phyloP scores from a whole-genome alignment of 23 tunicate species.

The Ascidia mentula region DNA sequence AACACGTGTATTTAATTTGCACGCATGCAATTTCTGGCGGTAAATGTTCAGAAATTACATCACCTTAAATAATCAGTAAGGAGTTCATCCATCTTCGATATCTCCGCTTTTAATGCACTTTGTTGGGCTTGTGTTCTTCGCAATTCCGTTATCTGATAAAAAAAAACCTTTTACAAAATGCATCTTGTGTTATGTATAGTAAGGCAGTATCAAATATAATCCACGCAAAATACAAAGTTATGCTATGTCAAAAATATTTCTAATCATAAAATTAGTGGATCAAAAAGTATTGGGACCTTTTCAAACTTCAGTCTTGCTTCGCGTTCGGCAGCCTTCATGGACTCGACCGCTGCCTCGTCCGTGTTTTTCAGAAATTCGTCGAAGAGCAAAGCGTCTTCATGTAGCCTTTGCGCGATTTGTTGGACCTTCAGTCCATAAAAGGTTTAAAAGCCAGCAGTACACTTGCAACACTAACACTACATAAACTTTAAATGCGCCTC shows the following conservation, averaged over 20 bases:
- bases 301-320: constrained; percentile 61
- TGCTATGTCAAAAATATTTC: too few relatives aligned
- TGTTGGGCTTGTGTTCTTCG: constrained; percentile 24
- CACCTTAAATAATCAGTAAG: constrained; percentile 57
- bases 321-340: constrained; percentile 65
- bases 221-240: too few relatives aligned
- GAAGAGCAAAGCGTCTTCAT: constrained; percentile 60
- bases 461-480: too few relatives aligned
- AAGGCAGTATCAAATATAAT: too few relatives aligned
- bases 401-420: constrained; percentile 33
- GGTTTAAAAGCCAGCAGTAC: too few relatives aligned
- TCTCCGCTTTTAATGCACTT: constrained; percentile 36
- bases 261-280: too few relatives aligned
- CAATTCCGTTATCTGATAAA: constrained; percentile 29
- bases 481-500: too few relatives aligned
- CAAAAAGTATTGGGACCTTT: too few relatives aligned
- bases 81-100: constrained; percentile 55
- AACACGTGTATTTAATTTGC: too few relatives aligned
- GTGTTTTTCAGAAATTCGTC: constrained; percentile 78
- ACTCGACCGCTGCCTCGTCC: constrained; percentile 61
- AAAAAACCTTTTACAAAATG: background rate
- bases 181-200: too few relatives aligned
- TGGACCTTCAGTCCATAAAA: constrained; percentile 37
- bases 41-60: background rate
- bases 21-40: background rate